Conservation (phyloP, 64 coral and sea anemone species). For the Platygyra sinensis region DNA sequence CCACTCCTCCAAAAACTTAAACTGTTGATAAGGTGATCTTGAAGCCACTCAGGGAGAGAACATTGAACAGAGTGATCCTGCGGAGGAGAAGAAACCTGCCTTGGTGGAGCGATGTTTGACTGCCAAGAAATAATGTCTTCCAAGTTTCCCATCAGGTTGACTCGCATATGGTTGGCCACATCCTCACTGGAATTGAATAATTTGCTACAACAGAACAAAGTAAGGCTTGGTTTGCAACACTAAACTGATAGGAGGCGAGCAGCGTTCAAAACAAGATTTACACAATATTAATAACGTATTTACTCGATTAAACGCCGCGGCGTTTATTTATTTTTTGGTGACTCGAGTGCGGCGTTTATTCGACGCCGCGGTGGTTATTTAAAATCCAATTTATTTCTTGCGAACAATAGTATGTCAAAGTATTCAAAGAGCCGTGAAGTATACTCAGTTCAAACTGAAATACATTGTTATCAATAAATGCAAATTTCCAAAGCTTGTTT, state of each 20-base stretch:
- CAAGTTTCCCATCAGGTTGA: slow-evolving; percentile 51
- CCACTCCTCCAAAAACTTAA: slow-evolving; percentile 92
- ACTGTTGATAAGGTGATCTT: slow-evolving; percentile 86
- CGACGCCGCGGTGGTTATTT: too few species aligned
- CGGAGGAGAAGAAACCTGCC: not conserved
- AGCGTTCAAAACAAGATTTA: not conserved
- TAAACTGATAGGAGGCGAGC: not conserved
- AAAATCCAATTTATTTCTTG: too few species aligned
- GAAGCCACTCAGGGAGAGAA: slow-evolving; percentile 76
- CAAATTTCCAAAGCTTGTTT: too few species aligned
- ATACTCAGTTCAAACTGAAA: too few species aligned
- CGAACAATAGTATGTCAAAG: too few species aligned
- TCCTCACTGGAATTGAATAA: slow-evolving; percentile 80
- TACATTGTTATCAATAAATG: too few species aligned
- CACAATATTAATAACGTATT: too few species aligned
- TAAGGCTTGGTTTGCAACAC: not conserved
- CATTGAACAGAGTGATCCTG: slow-evolving; percentile 17
- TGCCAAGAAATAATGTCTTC: slow-evolving; percentile 71
- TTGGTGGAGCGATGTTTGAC: slow-evolving; percentile 66
- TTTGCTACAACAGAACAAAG: slow-evolving; percentile 35
- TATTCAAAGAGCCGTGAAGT: too few species aligned
- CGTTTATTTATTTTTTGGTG: too few species aligned
- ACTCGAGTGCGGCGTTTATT: too few species aligned
- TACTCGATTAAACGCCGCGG: too few species aligned
- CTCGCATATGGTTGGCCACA: slow-evolving; percentile 61